phyloP scores from a whole-genome alignment of 1,140 invertebrate genomes.

The Trachelipus rathkii region DNA sequence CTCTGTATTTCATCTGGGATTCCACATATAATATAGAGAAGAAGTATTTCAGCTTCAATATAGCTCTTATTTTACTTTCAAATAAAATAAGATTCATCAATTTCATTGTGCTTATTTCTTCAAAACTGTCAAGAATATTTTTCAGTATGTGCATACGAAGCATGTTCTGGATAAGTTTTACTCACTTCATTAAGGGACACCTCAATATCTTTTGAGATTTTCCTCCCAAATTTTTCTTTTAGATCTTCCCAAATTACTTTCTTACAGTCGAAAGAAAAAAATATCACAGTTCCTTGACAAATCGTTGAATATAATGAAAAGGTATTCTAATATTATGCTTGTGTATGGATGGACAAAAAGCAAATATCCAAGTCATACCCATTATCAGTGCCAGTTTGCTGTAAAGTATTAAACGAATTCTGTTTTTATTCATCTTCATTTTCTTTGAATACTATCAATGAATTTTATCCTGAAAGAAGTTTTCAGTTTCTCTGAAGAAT shows the following conservation, averaged over 20 bases:
- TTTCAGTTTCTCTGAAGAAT: background rate
- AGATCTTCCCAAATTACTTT: slow-evolving; percentile 60
- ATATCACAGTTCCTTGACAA: slow-evolving; percentile 62
- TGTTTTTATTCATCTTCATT: slow-evolving; percentile 29
- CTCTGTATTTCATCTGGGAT: no score
- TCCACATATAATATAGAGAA: no score
- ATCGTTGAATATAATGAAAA: slow-evolving; percentile 53
- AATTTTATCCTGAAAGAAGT: background rate
- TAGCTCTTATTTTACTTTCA: no score
- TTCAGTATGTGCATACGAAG: background rate
- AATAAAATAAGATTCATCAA: no score
- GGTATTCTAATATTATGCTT: slow-evolving; percentile 49
- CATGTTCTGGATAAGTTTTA: background rate
- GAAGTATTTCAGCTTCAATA: no score
- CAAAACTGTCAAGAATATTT: background rate
- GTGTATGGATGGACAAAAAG: slow-evolving; percentile 34
- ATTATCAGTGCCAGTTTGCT: slow-evolving; percentile 55
- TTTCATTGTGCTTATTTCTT: no score
- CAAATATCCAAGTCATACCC: slow-evolving; percentile 54
- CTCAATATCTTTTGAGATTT: background rate
- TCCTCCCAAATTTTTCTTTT: slow-evolving; percentile 48
- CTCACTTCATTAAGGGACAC: background rate
- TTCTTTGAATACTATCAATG: slow-evolving; percentile 32
- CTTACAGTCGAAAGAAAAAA: slow-evolving; percentile 68
- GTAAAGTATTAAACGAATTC: slow-evolving; percentile 52